Conservation (phyloP, 1,140 invertebrate genomes). For the Bathynomus jamesi region DNA sequence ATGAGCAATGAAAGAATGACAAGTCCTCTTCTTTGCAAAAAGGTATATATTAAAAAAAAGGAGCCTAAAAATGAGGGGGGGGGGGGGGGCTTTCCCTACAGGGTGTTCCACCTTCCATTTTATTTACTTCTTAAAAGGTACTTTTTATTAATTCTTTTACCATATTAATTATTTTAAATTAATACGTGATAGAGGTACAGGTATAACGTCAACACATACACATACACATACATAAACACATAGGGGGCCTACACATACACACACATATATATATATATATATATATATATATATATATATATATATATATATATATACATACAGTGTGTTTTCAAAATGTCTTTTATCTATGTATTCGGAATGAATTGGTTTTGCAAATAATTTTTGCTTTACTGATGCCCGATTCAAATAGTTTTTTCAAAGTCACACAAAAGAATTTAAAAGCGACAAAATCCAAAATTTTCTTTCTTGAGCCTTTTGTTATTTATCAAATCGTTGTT, state of each 20-base stretch:
- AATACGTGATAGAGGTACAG: not conserved
- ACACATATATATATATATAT: not conserved
- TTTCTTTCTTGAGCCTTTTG: not conserved
- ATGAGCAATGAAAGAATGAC: no score
- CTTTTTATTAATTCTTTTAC: no score
- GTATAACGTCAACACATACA: not conserved
- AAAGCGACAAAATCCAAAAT: not conserved
- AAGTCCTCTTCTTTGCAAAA: no score
- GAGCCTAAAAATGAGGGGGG: no score
- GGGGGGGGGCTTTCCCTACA: no score
- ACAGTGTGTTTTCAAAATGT: not conserved
- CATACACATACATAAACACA: not conserved
- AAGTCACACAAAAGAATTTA: not conserved
- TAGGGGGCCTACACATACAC: not conserved
- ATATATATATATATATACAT: not conserved
- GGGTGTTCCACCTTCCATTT: no score
- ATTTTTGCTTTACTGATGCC: not conserved
- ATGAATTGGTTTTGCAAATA: not conserved
- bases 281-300: not conserved
- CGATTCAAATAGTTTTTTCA: not conserved
- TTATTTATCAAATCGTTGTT: not conserved
- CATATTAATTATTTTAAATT: no score
- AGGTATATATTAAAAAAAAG: no score
- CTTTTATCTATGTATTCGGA: not conserved
- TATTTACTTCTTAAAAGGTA: no score